These are phyloP conservation scores for Phrynocephalus guinanensis DNA, from an alignment of 2,797 vertebrate genomes.

Conservation along the genomic window DNA sequence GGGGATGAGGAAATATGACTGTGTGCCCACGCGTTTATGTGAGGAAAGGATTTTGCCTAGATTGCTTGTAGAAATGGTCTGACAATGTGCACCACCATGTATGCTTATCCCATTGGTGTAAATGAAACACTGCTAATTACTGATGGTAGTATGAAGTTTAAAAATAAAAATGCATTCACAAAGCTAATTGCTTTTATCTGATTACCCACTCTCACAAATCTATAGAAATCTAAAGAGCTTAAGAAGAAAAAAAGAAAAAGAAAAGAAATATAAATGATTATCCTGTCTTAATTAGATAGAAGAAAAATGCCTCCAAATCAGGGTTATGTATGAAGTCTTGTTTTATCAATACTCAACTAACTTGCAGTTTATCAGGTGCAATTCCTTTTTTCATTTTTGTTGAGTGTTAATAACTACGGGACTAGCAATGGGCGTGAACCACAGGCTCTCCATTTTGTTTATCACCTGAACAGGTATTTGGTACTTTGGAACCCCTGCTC, in stretches of 20 bases:
- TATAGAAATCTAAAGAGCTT: neutral
- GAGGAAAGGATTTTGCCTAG: neutral
- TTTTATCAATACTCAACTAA: constrained; percentile 4
- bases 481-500: too few relatives aligned
- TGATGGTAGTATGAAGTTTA: constrained; percentile 1
- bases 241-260: too few relatives aligned
- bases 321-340: neutral
- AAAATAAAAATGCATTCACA: neutral
- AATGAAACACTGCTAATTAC: constrained; percentile 25
- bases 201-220: neutral
- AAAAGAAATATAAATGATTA: neutral
- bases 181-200: constrained; percentile 34
- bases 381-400: neutral
- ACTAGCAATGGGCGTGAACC: too few relatives aligned
- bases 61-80: neutral
- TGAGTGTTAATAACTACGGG: neutral
- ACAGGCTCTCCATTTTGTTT: too few relatives aligned
- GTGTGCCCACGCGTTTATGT: neutral
- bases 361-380: neutral
- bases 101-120: constrained; percentile 23
- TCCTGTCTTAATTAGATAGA: constrained; percentile 23
- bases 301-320: neutral
- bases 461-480: too few relatives aligned
- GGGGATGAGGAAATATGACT: neutral
- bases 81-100: neutral